Percentiles rank a stretch among this genome's conserved stretches.
Conservation (phyloP, 2,888 invertebrate genomes). For the Sphaerophoria taeniata region DNA sequence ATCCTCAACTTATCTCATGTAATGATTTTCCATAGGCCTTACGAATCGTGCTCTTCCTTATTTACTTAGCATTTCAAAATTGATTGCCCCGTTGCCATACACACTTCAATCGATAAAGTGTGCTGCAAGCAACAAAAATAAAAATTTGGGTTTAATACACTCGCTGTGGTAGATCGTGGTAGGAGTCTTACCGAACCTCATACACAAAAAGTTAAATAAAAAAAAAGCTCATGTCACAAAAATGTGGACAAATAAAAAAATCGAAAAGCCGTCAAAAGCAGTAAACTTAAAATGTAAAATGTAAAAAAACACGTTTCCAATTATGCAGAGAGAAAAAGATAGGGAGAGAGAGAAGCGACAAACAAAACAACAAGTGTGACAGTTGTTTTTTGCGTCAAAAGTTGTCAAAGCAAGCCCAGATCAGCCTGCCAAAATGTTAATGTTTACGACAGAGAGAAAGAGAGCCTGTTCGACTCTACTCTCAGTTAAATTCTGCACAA, state of each 20-base stretch:
- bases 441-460: neutral
- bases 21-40: neutral
- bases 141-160: conserved; percentile 65
- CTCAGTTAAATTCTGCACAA: conserved; percentile 13
- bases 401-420: conserved; percentile 11
- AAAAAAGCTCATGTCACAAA: conserved; percentile 30
- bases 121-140: neutral
- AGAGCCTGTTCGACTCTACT: neutral
- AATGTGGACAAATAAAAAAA: conserved; percentile 45
- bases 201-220: conserved; percentile 27
- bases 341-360: conserved; percentile 9
- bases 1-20: conserved; percentile 10
- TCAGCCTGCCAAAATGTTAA: neutral
- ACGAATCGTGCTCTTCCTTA: conserved; percentile 62
- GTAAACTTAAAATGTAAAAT: conserved; percentile 58
- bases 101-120: neutral
- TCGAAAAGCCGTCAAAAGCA: neutral
- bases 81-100: conserved; percentile 57
- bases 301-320: conserved; percentile 50
- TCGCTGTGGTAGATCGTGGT: conserved; percentile 38
- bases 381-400: conserved; percentile 46
- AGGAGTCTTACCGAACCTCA: conserved; percentile 48
- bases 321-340: neutral
- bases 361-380: conserved; percentile 28
- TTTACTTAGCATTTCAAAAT: conserved; percentile 70